A percentile compares a stretch with the other conserved stretches of the same genome.
phyloP scores from a whole-genome alignment of 2,113 vertebrate species.

The Poeciliopsis prolifica region DNA sequence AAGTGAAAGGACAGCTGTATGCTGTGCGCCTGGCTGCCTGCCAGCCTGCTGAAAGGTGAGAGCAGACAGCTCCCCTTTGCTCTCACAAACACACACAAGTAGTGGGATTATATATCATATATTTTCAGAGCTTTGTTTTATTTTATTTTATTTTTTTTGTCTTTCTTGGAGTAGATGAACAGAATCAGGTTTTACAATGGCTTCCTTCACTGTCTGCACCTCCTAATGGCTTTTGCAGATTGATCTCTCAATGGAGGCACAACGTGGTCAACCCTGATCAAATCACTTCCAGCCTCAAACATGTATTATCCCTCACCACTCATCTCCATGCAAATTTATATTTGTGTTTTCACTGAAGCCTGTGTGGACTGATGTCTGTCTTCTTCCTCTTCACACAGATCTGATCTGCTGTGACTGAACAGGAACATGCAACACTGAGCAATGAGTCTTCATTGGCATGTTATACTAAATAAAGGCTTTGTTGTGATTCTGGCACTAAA shows the following conservation, averaged over 20 bases:
- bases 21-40: background rate
- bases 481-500: background rate
- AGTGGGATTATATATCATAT: background rate
- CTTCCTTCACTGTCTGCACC: slow-evolving; percentile 1
- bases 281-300: slow-evolving; percentile 7
- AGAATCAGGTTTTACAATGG: background rate
- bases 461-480: background rate
- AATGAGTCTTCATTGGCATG: no score
- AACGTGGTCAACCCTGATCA: slow-evolving; percentile 1
- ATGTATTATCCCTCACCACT: background rate
- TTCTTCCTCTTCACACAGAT: background rate
- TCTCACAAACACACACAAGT: background rate
- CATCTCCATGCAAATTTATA: background rate
- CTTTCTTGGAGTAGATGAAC: background rate
- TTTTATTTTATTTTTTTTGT: background rate
- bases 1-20: background rate
- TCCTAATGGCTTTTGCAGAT: slow-evolving; percentile 27
- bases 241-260: slow-evolving; percentile 27
- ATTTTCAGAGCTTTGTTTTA: background rate
- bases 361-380: background rate
- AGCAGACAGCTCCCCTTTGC: background rate
- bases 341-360: background rate
- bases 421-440: no score
- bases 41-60: background rate
- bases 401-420: background rate